A percentile compares a stretch with the other conserved stretches of the same genome.
Conservation (phyloP, 2,888 invertebrate species). For the Callinectes sapidus region DNA sequence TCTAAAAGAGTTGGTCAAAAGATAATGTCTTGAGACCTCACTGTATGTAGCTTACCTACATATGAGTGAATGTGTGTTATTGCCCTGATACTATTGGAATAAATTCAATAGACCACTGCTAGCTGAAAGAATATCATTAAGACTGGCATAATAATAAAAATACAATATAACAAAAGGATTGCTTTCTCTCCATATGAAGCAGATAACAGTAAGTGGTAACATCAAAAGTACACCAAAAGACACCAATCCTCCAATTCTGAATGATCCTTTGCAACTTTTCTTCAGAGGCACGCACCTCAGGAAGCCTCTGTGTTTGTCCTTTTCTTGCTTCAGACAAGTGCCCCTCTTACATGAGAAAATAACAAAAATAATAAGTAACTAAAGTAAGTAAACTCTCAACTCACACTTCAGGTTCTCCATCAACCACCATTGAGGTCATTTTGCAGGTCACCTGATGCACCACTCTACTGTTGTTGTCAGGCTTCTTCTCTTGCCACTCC, state of each 20-base stretch:
- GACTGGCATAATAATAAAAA: not conserved
- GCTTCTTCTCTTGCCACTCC: constrained; percentile 95
- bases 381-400: constrained; percentile 74
- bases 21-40: too few species aligned
- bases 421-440: constrained; percentile 82
- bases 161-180: not conserved
- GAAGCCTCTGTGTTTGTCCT: too few species aligned
- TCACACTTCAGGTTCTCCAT: constrained; percentile 91
- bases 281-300: too few species aligned
- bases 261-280: too few species aligned
- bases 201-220: too few species aligned
- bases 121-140: not conserved
- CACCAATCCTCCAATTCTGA: too few species aligned
- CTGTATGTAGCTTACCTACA: too few species aligned
- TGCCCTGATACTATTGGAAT: not conserved
- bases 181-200: too few species aligned
- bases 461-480: constrained; percentile 84
- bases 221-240: too few species aligned
- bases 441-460: constrained; percentile 86
- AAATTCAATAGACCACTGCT: not conserved
- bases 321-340: too few species aligned
- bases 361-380: not conserved
- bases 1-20: too few species aligned
- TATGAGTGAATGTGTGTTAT: too few species aligned
- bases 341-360: not conserved